These are phyloP conservation scores for Bradypodion pumilum DNA, from an alignment of 2,797 vertebrate species.

Conservation along the genomic window DNA sequence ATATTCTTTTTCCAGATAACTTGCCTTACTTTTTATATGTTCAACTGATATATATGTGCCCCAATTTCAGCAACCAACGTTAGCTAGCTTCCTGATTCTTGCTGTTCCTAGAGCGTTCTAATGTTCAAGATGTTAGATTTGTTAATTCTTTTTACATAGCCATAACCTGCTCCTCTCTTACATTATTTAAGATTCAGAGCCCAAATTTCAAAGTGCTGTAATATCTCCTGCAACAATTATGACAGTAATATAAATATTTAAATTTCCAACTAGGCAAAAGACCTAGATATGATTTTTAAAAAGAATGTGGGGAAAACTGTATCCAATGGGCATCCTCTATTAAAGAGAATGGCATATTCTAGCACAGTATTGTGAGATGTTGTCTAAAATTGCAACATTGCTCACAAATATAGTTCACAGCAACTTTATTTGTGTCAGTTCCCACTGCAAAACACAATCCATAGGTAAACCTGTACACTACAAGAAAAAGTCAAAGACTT, in stretches of 20 bases:
- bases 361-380: background rate
- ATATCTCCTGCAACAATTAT: background rate
- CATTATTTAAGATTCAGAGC: constrained; percentile 10
- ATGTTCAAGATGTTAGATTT: constrained; percentile 31
- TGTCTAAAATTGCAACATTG: background rate
- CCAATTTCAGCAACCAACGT: constrained; percentile 23
- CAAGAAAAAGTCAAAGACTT: background rate
- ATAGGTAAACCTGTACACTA: background rate
- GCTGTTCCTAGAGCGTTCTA: constrained; percentile 7
- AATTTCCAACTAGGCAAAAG: background rate
- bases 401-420: background rate
- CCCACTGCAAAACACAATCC: background rate
- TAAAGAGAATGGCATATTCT: background rate
- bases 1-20: background rate
- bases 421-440: background rate
- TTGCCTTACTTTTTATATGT: background rate
- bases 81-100: constrained; percentile 14
- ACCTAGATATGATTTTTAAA: background rate
- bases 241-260: background rate
- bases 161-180: background rate
- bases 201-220: background rate
- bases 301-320: background rate
- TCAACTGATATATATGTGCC: constrained; percentile 5
- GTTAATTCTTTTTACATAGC: constrained; percentile 21
- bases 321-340: background rate